Evolutionary conservation across 1,140 invertebrate genomes (phyloP).

Genomic region (Rhynchophorus ferrugineus): DNA sequence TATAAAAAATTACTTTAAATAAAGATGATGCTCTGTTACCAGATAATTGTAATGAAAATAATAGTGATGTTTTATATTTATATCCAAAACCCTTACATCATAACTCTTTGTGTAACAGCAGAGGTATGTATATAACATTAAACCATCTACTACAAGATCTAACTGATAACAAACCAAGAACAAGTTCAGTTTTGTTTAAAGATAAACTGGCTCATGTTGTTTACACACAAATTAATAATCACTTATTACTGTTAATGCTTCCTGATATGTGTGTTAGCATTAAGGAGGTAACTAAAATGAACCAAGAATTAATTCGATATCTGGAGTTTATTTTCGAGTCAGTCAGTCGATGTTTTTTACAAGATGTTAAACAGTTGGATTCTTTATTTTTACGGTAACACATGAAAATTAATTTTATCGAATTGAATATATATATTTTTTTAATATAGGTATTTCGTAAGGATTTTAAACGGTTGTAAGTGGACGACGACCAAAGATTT

Average conservation of each 20-base stretch:
- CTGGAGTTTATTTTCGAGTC: slow-evolving; percentile 48
- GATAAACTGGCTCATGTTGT: slow-evolving; percentile 49
- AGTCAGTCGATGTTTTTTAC: slow-evolving; percentile 47
- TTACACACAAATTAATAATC: slow-evolving; percentile 45
- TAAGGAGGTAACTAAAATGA: slow-evolving; percentile 44
- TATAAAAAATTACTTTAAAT: not conserved
- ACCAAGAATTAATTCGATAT: slow-evolving; percentile 43
- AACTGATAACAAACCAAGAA: slow-evolving; percentile 47
- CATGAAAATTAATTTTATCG: not conserved
- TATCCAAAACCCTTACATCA: slow-evolving; percentile 55
- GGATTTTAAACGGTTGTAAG: slow-evolving; percentile 37
- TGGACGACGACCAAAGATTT: slow-evolving; percentile 32
- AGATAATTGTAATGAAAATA: slow-evolving; percentile 51
- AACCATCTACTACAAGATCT: slow-evolving; percentile 59
- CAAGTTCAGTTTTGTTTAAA: slow-evolving; percentile 49
- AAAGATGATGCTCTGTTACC: not conserved
- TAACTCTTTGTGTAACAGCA: slow-evolving; percentile 50
- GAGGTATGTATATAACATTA: slow-evolving; percentile 60
- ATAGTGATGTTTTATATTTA: slow-evolving; percentile 58
- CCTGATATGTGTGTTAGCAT: slow-evolving; percentile 45
- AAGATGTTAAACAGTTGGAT: slow-evolving; percentile 43
- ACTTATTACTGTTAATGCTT: slow-evolving; percentile 46
- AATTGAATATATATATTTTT: no score
- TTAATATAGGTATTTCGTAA: slow-evolving; percentile 41
- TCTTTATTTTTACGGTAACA: slow-evolving; percentile 44